Conservation (phyloP, 2,888 invertebrate species). For the Petrolisthes cinctipes region DNA sequence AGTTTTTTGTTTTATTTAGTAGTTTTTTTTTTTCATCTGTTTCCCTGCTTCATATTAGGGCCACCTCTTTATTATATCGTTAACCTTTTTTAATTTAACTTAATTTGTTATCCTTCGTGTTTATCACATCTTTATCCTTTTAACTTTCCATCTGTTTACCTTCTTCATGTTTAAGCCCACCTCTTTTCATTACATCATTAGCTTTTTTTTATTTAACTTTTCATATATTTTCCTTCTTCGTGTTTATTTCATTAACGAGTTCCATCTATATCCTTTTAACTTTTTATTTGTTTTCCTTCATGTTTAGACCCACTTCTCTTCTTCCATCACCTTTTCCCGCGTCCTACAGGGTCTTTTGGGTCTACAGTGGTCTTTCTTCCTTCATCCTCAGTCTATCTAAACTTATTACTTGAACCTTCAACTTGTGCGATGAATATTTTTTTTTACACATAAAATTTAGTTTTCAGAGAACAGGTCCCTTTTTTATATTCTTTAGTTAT, state of each 20-base stretch:
- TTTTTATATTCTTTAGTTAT: too few relatives aligned
- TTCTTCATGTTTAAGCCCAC: not conserved
- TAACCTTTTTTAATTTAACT: not conserved
- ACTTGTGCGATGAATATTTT: too few relatives aligned
- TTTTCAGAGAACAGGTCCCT: too few relatives aligned
- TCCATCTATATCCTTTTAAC: not conserved
- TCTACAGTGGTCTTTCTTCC: too few relatives aligned
- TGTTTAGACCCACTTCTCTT: not conserved
- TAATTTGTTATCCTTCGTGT: not conserved
- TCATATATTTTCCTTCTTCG: not conserved
- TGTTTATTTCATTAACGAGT: not conserved
- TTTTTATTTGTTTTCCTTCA: not conserved
- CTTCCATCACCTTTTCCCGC: too few relatives aligned
- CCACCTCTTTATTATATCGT: not conserved
- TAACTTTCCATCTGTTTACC: not conserved
- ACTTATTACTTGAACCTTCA: too few relatives aligned
- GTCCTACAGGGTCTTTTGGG: too few relatives aligned
- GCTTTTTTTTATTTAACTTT: not conserved
- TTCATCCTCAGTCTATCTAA: too few relatives aligned
- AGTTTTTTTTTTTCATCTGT: not conserved
- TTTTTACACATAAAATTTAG: too few relatives aligned
- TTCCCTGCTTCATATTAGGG: not conserved
- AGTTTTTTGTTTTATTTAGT: not conserved
- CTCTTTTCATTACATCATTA: conserved; percentile 66
- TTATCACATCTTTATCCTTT: not conserved